Evolutionary conservation across 1,140 invertebrate species (phyloP), one percentile per base, ranked within the genome.

Genomic region (Drosophila willistoni): DNA sequence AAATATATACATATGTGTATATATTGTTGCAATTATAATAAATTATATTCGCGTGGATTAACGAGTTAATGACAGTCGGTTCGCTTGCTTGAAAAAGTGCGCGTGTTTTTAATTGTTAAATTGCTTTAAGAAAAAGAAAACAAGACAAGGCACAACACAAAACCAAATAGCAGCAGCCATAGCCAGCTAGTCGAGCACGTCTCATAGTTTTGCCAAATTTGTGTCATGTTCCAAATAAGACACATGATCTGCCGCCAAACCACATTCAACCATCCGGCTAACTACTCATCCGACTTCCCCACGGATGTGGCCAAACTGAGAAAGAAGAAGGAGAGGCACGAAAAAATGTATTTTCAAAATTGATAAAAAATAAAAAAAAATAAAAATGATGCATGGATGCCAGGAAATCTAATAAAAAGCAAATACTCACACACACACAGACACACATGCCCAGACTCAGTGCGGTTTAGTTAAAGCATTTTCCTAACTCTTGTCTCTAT

Each of bases 11-110:
- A 68, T 68, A 84, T 71, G 78, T 85, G 57, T 75, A 57, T 77
- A 29, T 57, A 71, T 73, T 33, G 54, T 56, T 84, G 83, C 83
- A 87, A 87, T 87, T 87, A 87, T 89, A 89, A 84, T 89, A 87
- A 87, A 87, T 87, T 87, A 87, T 87, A 74, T 89, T 89, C 84
- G 84, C 84, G 77, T 89, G 84, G 84, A 87, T 87, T 87, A 87
- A 87, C 84, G 68, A 87, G 77, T 78, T 87, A 89, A 89, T 87
- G 84, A 89, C 77, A 85, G 73, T 77, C 64, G 78, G 66, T 68
- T 29, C 47, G 36, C 60, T 39, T 73, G 36, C 36, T 13, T 66
- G 78, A 72, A 86, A 82, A 77, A 77, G 83, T 87, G 83, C 82
- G 83, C 83, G 83, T 86, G 83, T 86, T 86, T 86, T 86, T 86